Evolutionary conservation across 2,797 vertebrate genomes (phyloP).

Genomic region (Erithacus rubecula): DNA sequence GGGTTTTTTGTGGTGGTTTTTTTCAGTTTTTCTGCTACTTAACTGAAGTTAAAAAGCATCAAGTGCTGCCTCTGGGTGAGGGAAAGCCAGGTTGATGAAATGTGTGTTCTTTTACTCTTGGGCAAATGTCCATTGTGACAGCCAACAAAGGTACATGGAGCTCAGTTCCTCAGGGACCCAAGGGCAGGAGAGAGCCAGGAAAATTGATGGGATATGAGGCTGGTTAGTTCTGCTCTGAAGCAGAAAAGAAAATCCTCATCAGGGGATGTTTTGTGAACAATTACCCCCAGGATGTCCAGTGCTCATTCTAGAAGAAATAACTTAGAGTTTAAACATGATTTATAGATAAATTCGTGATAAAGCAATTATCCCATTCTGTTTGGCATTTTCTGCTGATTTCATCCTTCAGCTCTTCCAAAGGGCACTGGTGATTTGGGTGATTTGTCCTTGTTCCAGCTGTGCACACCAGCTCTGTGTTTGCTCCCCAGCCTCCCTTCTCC

Average conservation of each 20-base stretch:
- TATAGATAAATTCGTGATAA: neutral
- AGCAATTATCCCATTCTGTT: neutral
- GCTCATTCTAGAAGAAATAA: neutral
- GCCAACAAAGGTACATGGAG: neutral
- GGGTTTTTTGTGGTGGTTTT: accelerated
- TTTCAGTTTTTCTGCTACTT: neutral
- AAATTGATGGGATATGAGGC: neutral
- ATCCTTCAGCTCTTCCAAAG: neutral
- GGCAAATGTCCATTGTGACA: neutral
- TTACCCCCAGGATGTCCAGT: too few species aligned
- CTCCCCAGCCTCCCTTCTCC: neutral
- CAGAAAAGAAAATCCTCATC: neutral
- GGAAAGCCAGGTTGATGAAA: neutral
- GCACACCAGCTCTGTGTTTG: neutral
- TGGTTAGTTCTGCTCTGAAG: neutral
- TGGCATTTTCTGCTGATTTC: neutral
- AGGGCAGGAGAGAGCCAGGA: neutral
- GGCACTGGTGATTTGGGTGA: neutral
- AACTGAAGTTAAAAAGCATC: neutral
- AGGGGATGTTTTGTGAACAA: neutral
- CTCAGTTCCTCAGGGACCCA: neutral
- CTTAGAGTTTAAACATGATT: neutral
- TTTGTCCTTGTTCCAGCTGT: neutral
- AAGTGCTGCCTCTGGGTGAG: neutral
- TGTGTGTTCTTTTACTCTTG: neutral